These are phyloP conservation scores for Polypedilum vanderplanki DNA, from an alignment of 1,140 invertebrate genomes.

Conservation along the genomic window DNA sequence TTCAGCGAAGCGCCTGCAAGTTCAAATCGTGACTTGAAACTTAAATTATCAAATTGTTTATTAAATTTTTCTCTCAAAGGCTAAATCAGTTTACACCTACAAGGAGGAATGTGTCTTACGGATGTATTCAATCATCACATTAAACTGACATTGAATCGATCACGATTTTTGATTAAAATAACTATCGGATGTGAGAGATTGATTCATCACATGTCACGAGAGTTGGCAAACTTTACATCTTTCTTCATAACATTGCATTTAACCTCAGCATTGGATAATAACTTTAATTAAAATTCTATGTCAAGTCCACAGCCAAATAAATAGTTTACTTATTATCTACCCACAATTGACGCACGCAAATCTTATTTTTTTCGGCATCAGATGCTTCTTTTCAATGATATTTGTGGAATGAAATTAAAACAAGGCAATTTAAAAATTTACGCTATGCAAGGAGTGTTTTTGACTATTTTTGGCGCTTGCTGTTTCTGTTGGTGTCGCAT, in stretches of 20 bases:
- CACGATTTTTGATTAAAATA: background rate
- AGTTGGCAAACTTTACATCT: no score
- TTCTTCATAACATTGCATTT: no score
- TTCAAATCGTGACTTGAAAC: slow-evolving; percentile 13
- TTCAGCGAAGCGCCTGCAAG: background rate
- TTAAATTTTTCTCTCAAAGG: background rate
- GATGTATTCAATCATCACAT: background rate
- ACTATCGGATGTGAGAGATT: background rate
- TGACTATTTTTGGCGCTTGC: background rate
- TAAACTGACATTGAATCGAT: background rate
- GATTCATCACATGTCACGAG: background rate
- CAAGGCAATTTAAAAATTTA: no score
- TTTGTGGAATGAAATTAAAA: background rate
- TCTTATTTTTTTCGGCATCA: background rate
- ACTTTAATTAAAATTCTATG: background rate
- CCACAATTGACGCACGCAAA: background rate
- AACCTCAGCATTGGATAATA: background rate
- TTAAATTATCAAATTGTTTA: background rate
- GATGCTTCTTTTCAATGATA: background rate
- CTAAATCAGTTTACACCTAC: slow-evolving; percentile 12
- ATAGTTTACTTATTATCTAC: background rate
- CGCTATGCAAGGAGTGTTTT: background rate
- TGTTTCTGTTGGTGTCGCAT: background rate
- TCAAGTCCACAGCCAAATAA: background rate
- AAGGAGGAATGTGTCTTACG: background rate